These are phyloP conservation scores for Beris morrisii DNA, from an alignment of 2,888 invertebrate species.

Conservation along the genomic window DNA sequence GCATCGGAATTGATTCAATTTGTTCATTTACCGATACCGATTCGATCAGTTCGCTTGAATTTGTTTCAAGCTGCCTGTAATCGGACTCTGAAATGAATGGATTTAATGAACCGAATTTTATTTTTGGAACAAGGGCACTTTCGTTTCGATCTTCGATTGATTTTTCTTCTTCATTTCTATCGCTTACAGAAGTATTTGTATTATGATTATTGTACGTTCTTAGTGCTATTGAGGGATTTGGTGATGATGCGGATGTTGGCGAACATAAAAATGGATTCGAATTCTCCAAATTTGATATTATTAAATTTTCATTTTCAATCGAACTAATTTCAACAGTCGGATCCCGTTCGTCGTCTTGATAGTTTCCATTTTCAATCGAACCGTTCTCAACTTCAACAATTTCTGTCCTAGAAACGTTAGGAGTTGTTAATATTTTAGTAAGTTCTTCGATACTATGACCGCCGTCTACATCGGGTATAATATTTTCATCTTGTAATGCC, in stretches of 20 bases:
- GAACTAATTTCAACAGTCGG: background rate
- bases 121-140: background rate
- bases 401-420: background rate
- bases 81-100: conserved; percentile 19
- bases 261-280: conserved; percentile 13
- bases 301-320: conserved; percentile 11
- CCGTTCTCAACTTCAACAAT: background rate
- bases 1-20: background rate
- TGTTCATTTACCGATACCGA: background rate
- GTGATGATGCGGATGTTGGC: background rate
- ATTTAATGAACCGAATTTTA: background rate
- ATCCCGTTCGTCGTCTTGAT: background rate
- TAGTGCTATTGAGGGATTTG: no score
- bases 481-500: conserved; percentile 32
- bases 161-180: background rate
- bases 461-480: conserved; percentile 32
- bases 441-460: conserved; percentile 26
- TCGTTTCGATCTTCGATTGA: background rate
- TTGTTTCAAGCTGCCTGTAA: background rate
- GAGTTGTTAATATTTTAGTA: conserved; percentile 9
- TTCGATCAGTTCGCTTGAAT: background rate
- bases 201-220: no score
- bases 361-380: background rate
- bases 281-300: conserved; percentile 3
- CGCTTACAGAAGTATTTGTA: background rate